These are phyloP conservation scores for Acleris emargana DNA, from an alignment of 2,888 invertebrate species.

Conservation along the genomic window DNA sequence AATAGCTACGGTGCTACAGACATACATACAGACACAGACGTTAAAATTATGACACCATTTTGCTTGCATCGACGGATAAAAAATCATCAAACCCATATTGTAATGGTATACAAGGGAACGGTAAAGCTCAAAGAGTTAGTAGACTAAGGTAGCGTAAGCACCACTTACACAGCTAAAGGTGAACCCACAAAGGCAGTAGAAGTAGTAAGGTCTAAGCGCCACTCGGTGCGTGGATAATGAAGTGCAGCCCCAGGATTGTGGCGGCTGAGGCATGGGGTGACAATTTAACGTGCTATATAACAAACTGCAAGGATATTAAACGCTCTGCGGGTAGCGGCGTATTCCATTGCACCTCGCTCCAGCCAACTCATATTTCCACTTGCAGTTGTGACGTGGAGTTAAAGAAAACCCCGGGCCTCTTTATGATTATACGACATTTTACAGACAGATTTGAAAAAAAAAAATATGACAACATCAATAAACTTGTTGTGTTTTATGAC, in stretches of 20 bases:
- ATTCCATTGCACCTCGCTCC: slow-evolving; percentile 46
- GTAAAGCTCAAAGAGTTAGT: too few species aligned
- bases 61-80: too few species aligned
- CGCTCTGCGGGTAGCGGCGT: slow-evolving; percentile 50
- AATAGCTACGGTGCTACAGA: too few species aligned
- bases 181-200: too few species aligned
- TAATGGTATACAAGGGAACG: too few species aligned
- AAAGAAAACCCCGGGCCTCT: slow-evolving; percentile 7
- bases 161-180: too few species aligned
- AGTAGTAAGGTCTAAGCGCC: slow-evolving; percentile 6
- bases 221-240: slow-evolving; percentile 24
- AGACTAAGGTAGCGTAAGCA: too few species aligned
- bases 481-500: too few species aligned
- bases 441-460: neutral
- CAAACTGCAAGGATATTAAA: slow-evolving; percentile 67
- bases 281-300: slow-evolving; percentile 64
- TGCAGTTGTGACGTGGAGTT: slow-evolving; percentile 48
- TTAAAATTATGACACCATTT: too few species aligned
- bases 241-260: slow-evolving; percentile 50
- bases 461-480: too few species aligned
- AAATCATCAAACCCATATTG: too few species aligned
- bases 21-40: too few species aligned
- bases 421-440: neutral
- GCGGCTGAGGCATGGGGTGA: slow-evolving; percentile 47
- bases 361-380: slow-evolving; percentile 61